phyloP scores from a whole-genome alignment of 2,888 invertebrate species.

The Entomobrya proxima region DNA sequence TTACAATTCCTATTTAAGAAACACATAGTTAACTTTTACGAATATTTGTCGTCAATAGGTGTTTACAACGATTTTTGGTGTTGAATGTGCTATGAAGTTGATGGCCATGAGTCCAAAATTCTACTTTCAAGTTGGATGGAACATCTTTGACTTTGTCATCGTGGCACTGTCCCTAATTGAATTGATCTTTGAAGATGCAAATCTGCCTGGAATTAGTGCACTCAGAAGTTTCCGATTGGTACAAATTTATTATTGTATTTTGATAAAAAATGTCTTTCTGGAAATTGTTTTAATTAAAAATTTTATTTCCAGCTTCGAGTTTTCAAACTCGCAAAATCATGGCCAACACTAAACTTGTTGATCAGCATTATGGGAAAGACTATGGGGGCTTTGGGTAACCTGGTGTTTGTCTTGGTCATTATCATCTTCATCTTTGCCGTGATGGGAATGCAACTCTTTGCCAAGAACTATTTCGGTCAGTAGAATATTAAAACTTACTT shows the following conservation, averaged over 20 bases:
- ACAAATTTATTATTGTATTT: not conserved
- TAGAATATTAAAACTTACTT: not conserved
- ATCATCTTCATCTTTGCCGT: constrained; percentile 99
- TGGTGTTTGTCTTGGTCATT: constrained; percentile 98
- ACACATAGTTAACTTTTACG: too few relatives aligned
- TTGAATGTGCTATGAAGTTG: constrained; percentile 83
- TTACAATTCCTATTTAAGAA: too few relatives aligned
- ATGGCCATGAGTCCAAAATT: constrained; percentile 97
- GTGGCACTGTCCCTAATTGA: constrained; percentile 96
- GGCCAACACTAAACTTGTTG: constrained; percentile 98
- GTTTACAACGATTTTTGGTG: constrained; percentile 74
- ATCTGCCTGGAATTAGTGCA: constrained; percentile 73
- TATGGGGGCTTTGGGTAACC: constrained; percentile 97
- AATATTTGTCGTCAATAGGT: too few relatives aligned
- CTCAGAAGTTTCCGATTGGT: constrained; percentile 99
- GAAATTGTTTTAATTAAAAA: not conserved
- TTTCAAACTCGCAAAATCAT: constrained; percentile 91
- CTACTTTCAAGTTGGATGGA: constrained; percentile 99
- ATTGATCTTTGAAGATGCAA: constrained; percentile 76
- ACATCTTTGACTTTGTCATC: constrained; percentile 92
- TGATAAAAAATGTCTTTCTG: not conserved
- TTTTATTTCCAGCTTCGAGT: constrained; percentile 89
- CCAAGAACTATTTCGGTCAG: constrained; percentile 92
- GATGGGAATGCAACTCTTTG: constrained; percentile 99
- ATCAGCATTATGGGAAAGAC: constrained; percentile 99